phyloP scores from a whole-genome alignment of 2,888 invertebrate genomes.

The Mantis religiosa region DNA sequence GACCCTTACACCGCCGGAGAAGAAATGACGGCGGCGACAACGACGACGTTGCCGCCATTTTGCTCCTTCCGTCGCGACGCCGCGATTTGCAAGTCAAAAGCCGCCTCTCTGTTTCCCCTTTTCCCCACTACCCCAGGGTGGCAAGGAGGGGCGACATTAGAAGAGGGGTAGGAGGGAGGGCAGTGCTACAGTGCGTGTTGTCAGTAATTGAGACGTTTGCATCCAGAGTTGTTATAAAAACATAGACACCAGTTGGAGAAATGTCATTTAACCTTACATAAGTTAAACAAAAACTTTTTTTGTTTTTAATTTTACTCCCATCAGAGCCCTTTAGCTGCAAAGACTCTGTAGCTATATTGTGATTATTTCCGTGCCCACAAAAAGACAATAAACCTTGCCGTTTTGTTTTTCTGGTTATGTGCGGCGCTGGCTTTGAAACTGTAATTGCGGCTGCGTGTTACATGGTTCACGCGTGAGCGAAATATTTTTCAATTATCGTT shows the following conservation, averaged over 20 bases:
- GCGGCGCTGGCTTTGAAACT: neutral
- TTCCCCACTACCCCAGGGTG: neutral
- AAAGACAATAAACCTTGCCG: neutral
- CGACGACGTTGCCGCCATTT: neutral
- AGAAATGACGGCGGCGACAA: neutral
- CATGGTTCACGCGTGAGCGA: neutral
- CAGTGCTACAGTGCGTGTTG: neutral
- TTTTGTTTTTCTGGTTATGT: neutral
- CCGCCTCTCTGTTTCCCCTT: neutral
- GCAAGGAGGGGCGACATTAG: neutral
- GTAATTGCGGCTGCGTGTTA: neutral
- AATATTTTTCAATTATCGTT: neutral
- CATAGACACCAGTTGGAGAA: neutral
- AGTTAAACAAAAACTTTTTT: neutral
- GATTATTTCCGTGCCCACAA: neutral
- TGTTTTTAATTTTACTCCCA: neutral
- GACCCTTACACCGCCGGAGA: neutral
- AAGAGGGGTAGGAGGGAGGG: neutral
- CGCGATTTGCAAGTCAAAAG: slow-evolving; percentile 17
- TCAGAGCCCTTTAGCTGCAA: neutral
- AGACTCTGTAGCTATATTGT: neutral
- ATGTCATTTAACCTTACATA: neutral
- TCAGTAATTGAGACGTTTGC: slow-evolving; percentile 2
- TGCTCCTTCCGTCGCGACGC: slow-evolving; percentile 2
- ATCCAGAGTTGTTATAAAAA: neutral